Conservation (phyloP, 2,797 vertebrate species). For the Spatula versicolor region DNA sequence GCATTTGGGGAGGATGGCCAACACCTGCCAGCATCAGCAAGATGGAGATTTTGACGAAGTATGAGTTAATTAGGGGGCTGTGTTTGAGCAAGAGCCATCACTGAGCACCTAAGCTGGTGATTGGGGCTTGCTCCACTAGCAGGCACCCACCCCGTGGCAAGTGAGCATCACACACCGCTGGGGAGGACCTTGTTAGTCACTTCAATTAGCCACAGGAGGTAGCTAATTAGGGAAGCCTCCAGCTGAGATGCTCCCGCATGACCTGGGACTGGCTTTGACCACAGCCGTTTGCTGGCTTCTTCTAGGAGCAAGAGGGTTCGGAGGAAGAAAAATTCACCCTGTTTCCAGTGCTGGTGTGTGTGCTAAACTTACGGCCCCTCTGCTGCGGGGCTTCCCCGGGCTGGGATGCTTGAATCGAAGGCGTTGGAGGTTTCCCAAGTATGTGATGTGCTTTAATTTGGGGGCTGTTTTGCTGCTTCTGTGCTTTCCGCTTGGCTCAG, state of each 20-base stretch:
- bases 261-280: background rate
- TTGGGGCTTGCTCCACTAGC: too few relatives aligned
- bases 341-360: background rate
- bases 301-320: background rate
- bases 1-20: background rate
- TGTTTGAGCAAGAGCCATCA: background rate
- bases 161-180: too few relatives aligned
- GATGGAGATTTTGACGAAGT: background rate
- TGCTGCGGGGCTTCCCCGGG: background rate
- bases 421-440: background rate
- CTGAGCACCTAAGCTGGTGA: background rate
- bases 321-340: background rate
- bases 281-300: background rate
- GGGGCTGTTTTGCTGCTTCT: background rate
- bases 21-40: too few relatives aligned
- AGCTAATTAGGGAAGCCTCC: too few relatives aligned
- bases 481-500: background rate
- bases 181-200: too few relatives aligned
- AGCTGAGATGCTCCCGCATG: background rate
- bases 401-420: background rate
- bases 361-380: background rate
- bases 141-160: too few relatives aligned
- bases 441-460: background rate
- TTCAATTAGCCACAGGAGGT: too few relatives aligned
- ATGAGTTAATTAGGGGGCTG: background rate